Evolutionary conservation across 2,797 vertebrate genomes (phyloP).

Genomic region (Streptopelia turtur): DNA sequence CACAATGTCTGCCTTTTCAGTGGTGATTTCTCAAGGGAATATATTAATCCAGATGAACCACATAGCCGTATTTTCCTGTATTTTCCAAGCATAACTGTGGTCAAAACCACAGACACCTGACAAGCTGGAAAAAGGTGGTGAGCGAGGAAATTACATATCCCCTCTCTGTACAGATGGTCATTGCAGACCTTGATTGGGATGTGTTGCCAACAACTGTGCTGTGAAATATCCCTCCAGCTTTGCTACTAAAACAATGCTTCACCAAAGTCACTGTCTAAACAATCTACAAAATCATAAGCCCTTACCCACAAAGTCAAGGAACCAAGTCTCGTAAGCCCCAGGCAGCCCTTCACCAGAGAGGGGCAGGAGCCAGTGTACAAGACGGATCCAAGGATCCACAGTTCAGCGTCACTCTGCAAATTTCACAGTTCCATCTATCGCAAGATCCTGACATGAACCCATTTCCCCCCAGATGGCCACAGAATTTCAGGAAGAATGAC

Average conservation of each 20-base stretch:
- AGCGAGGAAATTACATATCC: not conserved
- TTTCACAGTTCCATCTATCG: not conserved
- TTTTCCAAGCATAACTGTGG: not conserved
- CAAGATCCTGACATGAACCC: not conserved
- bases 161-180: not conserved
- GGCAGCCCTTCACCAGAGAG: not conserved
- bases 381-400: not conserved
- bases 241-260: not conserved
- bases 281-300: not conserved
- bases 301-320: not conserved
- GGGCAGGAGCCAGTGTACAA: not conserved
- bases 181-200: not conserved
- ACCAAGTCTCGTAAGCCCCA: not conserved
- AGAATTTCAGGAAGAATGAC: not conserved
- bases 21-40: not conserved
- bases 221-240: not conserved
- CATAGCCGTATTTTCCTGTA: not conserved
- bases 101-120: not conserved
- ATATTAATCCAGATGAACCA: not conserved
- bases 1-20: not conserved
- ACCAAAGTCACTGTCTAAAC: not conserved
- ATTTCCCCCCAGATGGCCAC: not conserved
- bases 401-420: not conserved
- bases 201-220: not conserved
- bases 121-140: not conserved